Evolutionary conservation across 1,140 invertebrate genomes (phyloP).

Genomic region (Atta colombica): DNA sequence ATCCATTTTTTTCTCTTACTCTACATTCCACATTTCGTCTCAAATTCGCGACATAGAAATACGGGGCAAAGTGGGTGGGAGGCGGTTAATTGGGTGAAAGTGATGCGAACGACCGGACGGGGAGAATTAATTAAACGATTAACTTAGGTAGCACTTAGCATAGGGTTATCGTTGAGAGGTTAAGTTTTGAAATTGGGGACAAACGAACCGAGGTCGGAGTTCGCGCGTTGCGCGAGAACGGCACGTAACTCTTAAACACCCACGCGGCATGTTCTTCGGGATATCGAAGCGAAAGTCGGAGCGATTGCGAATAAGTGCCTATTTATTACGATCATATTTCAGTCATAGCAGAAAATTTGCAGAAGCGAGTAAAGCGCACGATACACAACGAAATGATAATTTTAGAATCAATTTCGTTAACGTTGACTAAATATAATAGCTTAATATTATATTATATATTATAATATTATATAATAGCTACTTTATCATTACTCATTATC

Average conservation of each 20-base stretch:
- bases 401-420: neutral
- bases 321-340: neutral
- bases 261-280: conserved; percentile 46
- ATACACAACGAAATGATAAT: neutral
- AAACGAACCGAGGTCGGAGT: conserved; percentile 73
- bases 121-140: conserved; percentile 79
- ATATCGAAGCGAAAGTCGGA: neutral
- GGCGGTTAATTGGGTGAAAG: conserved; percentile 76
- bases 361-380: neutral
- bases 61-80: neutral
- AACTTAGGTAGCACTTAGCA: conserved; percentile 72
- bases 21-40: conserved; percentile 53
- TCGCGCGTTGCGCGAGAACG: conserved; percentile 63
- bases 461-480: neutral
- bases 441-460: too few species aligned
- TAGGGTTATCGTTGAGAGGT: conserved; percentile 74
- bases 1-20: neutral
- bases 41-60: conserved; percentile 62
- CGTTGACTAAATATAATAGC: neutral
- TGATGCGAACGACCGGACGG: conserved; percentile 75
- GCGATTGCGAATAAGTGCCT: neutral
- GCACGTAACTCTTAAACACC: conserved; percentile 59
- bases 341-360: neutral
- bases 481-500: too few species aligned
- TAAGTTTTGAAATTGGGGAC: conserved; percentile 80